A percentile compares a stretch with the other conserved stretches of the same genome.
Conservation (phyloP, 2,888 invertebrate genomes). For the Mesorhabditis sp. region DNA sequence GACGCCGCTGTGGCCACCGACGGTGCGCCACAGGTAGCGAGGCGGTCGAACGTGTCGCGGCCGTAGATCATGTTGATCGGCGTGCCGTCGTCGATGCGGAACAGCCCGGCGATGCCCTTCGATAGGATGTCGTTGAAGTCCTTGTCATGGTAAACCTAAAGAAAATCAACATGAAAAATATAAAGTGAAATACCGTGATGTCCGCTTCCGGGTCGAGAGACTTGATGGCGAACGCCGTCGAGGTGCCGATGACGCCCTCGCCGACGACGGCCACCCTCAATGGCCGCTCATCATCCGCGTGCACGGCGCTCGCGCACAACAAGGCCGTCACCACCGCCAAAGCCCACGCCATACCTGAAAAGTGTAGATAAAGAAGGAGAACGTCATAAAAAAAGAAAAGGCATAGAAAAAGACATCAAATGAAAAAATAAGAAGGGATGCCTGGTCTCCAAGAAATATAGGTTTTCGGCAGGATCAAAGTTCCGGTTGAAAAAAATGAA, state of each 20-base stretch:
- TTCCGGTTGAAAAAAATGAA: no score
- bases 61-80: slow-evolving; percentile 32
- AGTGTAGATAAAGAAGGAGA: no score
- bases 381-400: no score
- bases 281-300: neutral
- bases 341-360: neutral
- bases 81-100: slow-evolving; percentile 42
- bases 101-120: slow-evolving; percentile 53
- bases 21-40: slow-evolving; percentile 29
- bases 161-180: slow-evolving; percentile 7
- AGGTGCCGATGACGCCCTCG: slow-evolving; percentile 50
- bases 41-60: slow-evolving; percentile 28
- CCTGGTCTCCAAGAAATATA: neutral
- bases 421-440: no score
- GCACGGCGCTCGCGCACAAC: neutral
- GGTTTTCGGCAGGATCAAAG: no score
- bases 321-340: neutral
- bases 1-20: slow-evolving; percentile 30
- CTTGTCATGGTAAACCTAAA: slow-evolving; percentile 42
- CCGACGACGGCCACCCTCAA: slow-evolving; percentile 42
- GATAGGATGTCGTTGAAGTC: slow-evolving; percentile 42
- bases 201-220: neutral
- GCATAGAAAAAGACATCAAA: no score
- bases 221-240: slow-evolving; percentile 45
- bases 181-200: neutral